Conservation (phyloP, 2,113 vertebrate species). For the Phrynocephalus versicolor region DNA sequence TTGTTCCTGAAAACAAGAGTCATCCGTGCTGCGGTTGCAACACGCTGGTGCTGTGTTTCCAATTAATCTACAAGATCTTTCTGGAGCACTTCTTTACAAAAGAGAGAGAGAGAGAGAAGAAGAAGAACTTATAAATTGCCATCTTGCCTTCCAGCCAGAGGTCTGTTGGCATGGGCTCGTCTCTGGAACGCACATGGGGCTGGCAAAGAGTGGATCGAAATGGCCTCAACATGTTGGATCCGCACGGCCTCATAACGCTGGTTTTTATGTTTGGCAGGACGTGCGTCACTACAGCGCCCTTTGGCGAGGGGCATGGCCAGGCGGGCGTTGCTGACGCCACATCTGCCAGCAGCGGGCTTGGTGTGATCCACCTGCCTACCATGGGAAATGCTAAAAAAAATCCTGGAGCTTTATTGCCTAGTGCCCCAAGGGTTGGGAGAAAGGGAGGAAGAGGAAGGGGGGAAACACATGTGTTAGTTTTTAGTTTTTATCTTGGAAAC, state of each 20-base stretch:
- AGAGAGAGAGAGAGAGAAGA: neutral
- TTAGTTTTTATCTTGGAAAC: neutral
- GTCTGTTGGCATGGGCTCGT: neutral
- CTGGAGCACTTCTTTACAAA: constrained; percentile 34
- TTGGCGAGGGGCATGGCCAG: neutral
- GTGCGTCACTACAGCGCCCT: neutral
- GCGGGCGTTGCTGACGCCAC: fast-evolving
- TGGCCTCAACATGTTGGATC: neutral
- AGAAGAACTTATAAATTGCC: neutral
- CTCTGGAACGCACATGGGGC: neutral
- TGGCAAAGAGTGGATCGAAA: constrained; percentile 18
- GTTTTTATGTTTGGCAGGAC: neutral
- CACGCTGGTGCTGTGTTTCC: constrained; percentile 70
- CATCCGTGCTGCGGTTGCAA: constrained; percentile 65
- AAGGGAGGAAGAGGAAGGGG: no score
- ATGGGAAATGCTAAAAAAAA: fast-evolving
- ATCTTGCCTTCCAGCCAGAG: constrained; percentile 41
- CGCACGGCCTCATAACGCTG: neutral
- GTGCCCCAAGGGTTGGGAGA: no score
- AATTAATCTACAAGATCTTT: constrained; percentile 65
- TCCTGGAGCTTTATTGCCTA: neutral
- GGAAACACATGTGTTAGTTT: neutral
- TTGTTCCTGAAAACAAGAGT: constrained; percentile 67
- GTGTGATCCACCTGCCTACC: constrained; percentile 1
- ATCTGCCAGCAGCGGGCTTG: neutral